Base-by-base conservation (phyloP, 2,113 vertebrate genomes). In the Bolborhynchus lineola region DNA sequence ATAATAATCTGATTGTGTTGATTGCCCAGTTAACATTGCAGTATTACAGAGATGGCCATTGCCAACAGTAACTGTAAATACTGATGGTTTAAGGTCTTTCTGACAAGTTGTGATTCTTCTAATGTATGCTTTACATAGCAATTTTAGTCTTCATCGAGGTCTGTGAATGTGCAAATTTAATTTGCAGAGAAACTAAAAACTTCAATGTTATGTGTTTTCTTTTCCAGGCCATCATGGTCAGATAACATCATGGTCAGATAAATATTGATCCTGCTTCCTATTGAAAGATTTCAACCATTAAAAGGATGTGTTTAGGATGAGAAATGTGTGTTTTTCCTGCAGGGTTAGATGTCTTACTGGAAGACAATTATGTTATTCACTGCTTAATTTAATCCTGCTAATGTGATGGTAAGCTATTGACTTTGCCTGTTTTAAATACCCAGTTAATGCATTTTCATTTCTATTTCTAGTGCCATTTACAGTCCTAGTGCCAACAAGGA, bases 401-500 rank as follows among this genome's bases (percentile, higher is more conserved):
- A 64, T 18, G 20, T 23, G 41, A 50, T 71, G 7, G 28, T 20
- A 46, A 57, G 44, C 85, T 3, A 89, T 84, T 42, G 72, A 77
- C 28, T 80, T 67, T 64, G 19, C 31, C 18, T 6, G 24, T 52
- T 92, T 63, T 39, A 89, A 86, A 65, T 49, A 41, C 63, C n/a
- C 35, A 57, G 63, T 26, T 88, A 74, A 75, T 76, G 25, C 8
- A 63, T 76, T 86, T 52, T 15, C n/a, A 50, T 77, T 88, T 69
- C 47, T 7, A 59, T 47, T 88, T 89, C 23, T 93, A 98, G 98
- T 96, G 97, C 97, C 2, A 3, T 97, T 87, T 97, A 97, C 96
- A 98, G 92, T 89, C 97, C 98, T 46, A 97, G 98, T 94, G 97
- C 97, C 96, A 98, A 60, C 97, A 98, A 97, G 96, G 98, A 98